Evolutionary conservation across 1,140 invertebrate genomes (phyloP).

Genomic region (Nasonia giraulti): DNA sequence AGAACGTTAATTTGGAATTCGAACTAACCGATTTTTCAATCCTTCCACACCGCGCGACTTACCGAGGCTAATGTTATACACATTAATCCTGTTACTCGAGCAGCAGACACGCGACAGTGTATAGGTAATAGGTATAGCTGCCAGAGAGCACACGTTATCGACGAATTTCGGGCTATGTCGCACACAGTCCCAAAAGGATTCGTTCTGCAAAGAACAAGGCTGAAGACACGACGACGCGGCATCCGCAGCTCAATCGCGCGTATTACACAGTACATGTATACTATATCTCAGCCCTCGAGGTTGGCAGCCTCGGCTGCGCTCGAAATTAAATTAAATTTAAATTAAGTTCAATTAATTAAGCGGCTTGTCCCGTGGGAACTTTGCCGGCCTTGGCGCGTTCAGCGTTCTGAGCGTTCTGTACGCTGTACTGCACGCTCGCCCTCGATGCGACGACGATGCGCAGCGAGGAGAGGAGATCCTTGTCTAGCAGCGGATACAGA

Average conservation of each 20-base stretch:
- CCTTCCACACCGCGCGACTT: too few species aligned
- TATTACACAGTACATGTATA: not conserved
- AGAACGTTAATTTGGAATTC: too few species aligned
- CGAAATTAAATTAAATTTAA: slow-evolving; percentile 69
- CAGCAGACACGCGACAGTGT: too few species aligned
- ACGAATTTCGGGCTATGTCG: too few species aligned
- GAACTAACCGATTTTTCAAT: too few species aligned
- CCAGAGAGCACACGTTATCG: too few species aligned
- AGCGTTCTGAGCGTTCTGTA: slow-evolving; percentile 38
- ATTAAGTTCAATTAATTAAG: slow-evolving; percentile 70
- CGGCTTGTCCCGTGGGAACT: slow-evolving; percentile 62
- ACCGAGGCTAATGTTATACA: too few species aligned
- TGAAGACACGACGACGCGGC: not conserved
- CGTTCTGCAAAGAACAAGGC: not conserved
- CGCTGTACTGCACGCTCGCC: slow-evolving; percentile 34
- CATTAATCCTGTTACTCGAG: too few species aligned
- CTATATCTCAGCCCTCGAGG: slow-evolving; percentile 28
- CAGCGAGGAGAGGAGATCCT: slow-evolving; percentile 54
- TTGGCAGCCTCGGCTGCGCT: not conserved
- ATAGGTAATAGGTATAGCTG: too few species aligned
- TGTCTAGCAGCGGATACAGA: slow-evolving; percentile 59
- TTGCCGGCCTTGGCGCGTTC: slow-evolving; percentile 46
- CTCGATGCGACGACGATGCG: slow-evolving; percentile 34
- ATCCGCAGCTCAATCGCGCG: slow-evolving; percentile 3
- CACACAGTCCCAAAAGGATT: too few species aligned